These are phyloP conservation scores for Anadara kagoshimensis DNA, from an alignment of 1,140 invertebrate genomes.

Conservation along the genomic window DNA sequence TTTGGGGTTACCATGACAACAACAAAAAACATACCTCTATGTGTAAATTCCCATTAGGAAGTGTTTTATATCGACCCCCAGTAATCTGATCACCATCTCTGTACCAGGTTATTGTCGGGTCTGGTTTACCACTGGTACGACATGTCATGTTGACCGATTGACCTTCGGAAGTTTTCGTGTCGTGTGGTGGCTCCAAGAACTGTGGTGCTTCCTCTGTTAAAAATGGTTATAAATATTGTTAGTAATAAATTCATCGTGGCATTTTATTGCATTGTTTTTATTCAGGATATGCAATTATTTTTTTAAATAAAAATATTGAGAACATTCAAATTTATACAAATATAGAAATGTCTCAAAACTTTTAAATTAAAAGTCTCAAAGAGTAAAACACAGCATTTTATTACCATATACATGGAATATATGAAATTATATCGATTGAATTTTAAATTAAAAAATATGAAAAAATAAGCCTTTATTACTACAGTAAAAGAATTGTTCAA, in stretches of 20 bases:
- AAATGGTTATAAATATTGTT: background rate
- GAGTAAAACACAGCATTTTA: no score
- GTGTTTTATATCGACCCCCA: constrained; percentile 85
- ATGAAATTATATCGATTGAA: no score
- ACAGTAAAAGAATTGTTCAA: no score
- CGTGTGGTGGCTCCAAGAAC: constrained; percentile 87
- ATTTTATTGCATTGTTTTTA: background rate
- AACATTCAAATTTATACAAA: no score
- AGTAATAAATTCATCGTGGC: no score
- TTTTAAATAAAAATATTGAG: no score
- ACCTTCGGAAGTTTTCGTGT: constrained; percentile 83
- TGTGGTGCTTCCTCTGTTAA: constrained; percentile 84
- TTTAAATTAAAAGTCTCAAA: no score
- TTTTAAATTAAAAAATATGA: no score
- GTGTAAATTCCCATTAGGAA: constrained; percentile 83
- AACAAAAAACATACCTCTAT: constrained; percentile 51
- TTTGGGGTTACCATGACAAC: background rate
- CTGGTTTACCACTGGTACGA: constrained; percentile 95
- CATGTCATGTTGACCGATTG: constrained; percentile 89
- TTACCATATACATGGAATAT: no score
- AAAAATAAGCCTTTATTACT: no score
- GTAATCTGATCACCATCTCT: constrained; percentile 86
- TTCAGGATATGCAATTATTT: background rate
- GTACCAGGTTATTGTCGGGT: constrained; percentile 95
- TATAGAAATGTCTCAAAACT: no score